A percentile compares a stretch with the other conserved stretches of the same genome.
Evolutionary conservation across 1,140 invertebrate genomes (phyloP).

Genomic region (Leptonema lineaticorne): DNA sequence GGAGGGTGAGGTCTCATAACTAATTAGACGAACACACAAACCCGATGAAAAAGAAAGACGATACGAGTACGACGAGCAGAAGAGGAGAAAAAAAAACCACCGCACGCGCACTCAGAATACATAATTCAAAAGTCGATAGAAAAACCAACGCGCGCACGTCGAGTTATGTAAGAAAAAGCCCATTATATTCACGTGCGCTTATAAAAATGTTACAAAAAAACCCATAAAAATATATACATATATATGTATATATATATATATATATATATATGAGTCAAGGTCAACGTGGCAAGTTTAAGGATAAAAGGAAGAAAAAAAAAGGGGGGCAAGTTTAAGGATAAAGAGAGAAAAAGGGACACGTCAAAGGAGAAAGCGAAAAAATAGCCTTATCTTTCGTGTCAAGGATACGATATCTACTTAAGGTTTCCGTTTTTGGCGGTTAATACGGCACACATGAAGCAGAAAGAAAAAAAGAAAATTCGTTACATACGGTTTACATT

Average conservation of each 20-base stretch:
- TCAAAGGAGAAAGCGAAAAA: not conserved
- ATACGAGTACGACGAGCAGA: not conserved
- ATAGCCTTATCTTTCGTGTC: no score
- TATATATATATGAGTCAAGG: conserved; percentile 11
- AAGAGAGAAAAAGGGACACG: not conserved
- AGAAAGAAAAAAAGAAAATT: not conserved
- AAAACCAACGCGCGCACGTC: not conserved
- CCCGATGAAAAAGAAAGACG: not conserved
- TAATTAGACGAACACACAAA: not conserved
- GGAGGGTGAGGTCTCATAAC: not conserved
- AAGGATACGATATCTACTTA: no score
- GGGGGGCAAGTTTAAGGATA: no score
- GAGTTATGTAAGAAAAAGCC: not conserved
- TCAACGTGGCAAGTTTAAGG: conserved; percentile 14
- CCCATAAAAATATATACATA: no score
- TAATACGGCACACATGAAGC: not conserved
- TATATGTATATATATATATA: no score
- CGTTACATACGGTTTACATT: no score
- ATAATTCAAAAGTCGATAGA: conserved; percentile 11
- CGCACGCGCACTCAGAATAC: not conserved
- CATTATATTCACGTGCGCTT: not conserved
- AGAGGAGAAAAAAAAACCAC: no score
- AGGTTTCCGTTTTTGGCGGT: no score
- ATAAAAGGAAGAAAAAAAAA: conserved; percentile 10
- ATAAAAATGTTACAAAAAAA: conserved; percentile 9